These are phyloP conservation scores for Agrochola macilenta DNA, from an alignment of 2,888 invertebrate genomes.

Conservation along the genomic window DNA sequence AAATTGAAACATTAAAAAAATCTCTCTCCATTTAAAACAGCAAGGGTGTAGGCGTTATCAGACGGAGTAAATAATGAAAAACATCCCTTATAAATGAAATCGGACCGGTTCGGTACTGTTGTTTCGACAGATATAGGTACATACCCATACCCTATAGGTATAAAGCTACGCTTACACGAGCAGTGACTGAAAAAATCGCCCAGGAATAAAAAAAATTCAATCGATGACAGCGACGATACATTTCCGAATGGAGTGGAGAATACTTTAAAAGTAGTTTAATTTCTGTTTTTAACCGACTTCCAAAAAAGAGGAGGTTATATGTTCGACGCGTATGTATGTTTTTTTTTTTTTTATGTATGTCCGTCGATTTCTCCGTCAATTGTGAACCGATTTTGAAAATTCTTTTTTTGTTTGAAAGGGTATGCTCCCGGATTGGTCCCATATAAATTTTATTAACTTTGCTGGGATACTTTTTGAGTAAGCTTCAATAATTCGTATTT, in stretches of 20 bases:
- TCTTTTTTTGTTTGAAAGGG: too few relatives aligned
- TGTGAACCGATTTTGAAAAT: too few relatives aligned
- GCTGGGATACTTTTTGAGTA: too few relatives aligned
- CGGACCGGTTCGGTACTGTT: conserved; percentile 62
- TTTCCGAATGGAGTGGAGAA: not conserved
- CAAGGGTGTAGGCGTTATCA: conserved; percentile 67
- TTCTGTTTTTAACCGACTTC: too few relatives aligned
- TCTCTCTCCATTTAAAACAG: conserved; percentile 58
- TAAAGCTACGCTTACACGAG: not conserved
- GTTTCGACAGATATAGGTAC: conserved; percentile 27
- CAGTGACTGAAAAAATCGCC: not conserved
- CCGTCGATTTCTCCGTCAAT: too few relatives aligned
- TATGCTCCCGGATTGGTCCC: too few relatives aligned
- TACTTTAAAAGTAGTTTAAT: not conserved
- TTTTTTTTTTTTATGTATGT: too few relatives aligned
- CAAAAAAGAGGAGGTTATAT: too few relatives aligned
- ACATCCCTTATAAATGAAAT: conserved; percentile 78
- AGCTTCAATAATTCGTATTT: too few relatives aligned
- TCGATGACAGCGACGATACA: not conserved
- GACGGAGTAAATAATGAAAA: conserved; percentile 76
- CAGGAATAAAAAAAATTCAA: not conserved
- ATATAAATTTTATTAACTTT: too few relatives aligned
- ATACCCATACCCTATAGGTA: not conserved
- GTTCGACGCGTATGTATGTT: too few relatives aligned
- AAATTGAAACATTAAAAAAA: conserved; percentile 52